A percentile compares a stretch with the other conserved stretches of the same genome.
These are phyloP conservation scores for Indri indri DNA, from an alignment of 2,113 vertebrate species.

Conservation along the genomic window DNA sequence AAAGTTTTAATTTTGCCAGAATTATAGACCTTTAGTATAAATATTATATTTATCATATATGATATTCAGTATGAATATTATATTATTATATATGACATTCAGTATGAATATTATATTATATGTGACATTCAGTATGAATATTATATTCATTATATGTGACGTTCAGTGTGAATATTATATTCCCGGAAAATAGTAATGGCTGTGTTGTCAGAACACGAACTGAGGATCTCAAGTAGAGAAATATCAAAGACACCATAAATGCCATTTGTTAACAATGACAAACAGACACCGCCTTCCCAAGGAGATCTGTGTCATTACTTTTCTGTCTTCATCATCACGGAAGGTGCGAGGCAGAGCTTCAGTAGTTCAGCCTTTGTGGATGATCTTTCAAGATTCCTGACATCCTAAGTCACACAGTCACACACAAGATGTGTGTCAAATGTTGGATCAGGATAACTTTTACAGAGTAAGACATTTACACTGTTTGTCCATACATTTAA, in stretches of 20 bases:
- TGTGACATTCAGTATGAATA: too few species aligned
- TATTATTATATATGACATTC: too few species aligned
- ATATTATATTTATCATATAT: too few species aligned
- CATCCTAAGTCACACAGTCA: neutral
- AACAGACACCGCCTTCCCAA: neutral
- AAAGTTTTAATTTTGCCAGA: neutral
- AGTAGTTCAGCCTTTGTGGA: neutral
- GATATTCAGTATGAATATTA: too few species aligned
- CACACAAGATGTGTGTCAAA: neutral
- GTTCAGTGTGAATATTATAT: accelerated
- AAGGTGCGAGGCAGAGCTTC: neutral
- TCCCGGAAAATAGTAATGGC: neutral
- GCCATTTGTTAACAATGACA: neutral
- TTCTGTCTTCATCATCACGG: neutral
- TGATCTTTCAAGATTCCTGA: neutral
- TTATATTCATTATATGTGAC: too few species aligned
- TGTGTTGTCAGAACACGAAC: accelerated
- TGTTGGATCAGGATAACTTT: neutral
- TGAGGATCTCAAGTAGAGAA: accelerated
- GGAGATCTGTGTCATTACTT: neutral
- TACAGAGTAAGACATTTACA: neutral
- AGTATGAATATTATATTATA: too few species aligned
- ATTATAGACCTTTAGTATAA: too few species aligned
- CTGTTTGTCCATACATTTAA: neutral
- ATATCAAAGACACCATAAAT: accelerated